Conservation (phyloP, 2,888 invertebrate genomes). For the Tachina lurida region DNA sequence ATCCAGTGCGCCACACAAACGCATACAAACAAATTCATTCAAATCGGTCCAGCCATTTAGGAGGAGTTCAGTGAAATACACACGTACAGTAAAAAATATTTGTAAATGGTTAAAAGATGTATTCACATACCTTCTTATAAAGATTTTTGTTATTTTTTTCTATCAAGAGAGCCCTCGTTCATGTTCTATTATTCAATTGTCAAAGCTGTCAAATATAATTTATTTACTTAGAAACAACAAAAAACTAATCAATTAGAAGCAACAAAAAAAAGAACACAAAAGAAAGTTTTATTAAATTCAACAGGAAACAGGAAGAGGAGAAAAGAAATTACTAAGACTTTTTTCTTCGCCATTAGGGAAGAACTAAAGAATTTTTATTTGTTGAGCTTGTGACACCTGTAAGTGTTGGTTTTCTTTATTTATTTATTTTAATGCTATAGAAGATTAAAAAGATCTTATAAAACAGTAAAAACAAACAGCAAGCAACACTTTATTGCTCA, state of each 20-base stretch:
- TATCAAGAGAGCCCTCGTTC: not conserved
- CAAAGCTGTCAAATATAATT: constrained; percentile 61
- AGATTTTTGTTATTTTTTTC: too few species aligned
- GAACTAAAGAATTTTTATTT: constrained; percentile 21
- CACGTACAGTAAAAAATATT: too few species aligned
- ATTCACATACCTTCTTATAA: too few species aligned
- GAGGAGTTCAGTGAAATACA: too few species aligned
- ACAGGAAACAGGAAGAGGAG: too few species aligned
- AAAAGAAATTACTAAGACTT: constrained; percentile 21
- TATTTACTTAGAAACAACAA: constrained; percentile 19
- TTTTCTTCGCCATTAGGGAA: not conserved
- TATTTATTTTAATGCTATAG: not conserved
- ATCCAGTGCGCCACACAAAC: too few species aligned
- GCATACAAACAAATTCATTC: too few species aligned
- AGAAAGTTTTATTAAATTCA: not conserved
- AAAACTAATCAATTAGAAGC: constrained; percentile 30
- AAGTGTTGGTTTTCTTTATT: not conserved
- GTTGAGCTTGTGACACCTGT: not conserved
- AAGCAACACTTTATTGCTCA: too few species aligned
- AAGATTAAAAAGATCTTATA: not conserved
- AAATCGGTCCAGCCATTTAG: too few species aligned
- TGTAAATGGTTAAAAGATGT: too few species aligned
- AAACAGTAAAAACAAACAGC: not conserved
- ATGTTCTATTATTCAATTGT: constrained; percentile 26
- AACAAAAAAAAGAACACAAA: not conserved